phyloP scores from a whole-genome alignment of 2,888 invertebrate species.

The Formica aserva region DNA sequence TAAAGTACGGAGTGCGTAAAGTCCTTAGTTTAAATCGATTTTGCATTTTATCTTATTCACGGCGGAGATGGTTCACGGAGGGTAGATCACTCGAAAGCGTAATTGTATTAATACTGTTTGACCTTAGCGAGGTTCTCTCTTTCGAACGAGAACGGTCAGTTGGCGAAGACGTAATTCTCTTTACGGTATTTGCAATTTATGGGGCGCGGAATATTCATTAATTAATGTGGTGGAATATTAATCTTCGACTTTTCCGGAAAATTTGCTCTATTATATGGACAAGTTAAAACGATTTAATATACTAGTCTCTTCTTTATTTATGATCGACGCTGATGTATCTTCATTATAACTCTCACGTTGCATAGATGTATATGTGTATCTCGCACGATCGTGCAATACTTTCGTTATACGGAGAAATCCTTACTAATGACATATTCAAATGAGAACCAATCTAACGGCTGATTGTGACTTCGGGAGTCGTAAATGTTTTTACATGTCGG shows the following conservation, averaged over 20 bases:
- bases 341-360: background rate
- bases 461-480: conserved; percentile 60
- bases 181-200: conserved; percentile 4
- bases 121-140: background rate
- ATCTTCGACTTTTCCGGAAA: background rate
- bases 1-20: conserved; percentile 2
- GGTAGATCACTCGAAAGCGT: conserved; percentile 9
- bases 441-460: conserved; percentile 17
- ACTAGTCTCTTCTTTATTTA: background rate
- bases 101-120: conserved; percentile 21
- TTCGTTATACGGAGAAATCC: conserved; percentile 51
- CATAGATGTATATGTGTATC: background rate
- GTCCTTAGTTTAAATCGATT: conserved; percentile 30
- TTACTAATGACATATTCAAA: conserved; percentile 71
- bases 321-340: background rate
- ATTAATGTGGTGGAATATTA: background rate
- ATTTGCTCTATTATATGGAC: background rate
- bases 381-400: background rate
- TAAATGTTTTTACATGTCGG: conserved; percentile 67
- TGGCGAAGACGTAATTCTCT: background rate
- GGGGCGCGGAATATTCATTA: background rate
- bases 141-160: background rate
- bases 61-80: background rate
- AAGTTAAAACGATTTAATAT: background rate
- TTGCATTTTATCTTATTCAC: conserved; percentile 25